A percentile compares a stretch with the other conserved stretches of the same genome.
Evolutionary conservation across 2,113 vertebrate species (phyloP).

Genomic region (Corythaeola cristata): DNA sequence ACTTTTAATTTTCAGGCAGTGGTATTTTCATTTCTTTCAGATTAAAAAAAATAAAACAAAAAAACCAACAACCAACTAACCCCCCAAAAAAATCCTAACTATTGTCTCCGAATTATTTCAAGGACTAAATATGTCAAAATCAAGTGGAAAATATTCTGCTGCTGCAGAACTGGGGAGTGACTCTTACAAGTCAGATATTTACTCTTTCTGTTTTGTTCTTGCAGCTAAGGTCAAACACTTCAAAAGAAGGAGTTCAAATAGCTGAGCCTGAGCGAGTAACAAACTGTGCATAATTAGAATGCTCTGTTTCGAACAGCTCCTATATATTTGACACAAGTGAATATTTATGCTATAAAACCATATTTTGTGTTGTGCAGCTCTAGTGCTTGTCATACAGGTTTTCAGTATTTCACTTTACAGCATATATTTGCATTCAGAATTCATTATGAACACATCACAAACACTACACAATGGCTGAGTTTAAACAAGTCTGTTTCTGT

Average conservation of each 20-base stretch:
- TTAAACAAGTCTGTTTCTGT: conserved; percentile 63
- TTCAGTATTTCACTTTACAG: conserved; percentile 50
- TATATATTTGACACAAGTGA: conserved; percentile 37
- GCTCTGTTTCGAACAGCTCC: conserved; percentile 30
- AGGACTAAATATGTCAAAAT: neutral
- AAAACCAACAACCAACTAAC: neutral
- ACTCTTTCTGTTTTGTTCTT: neutral
- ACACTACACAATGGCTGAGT: conserved; percentile 50
- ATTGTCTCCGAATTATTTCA: neutral
- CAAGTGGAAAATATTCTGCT: neutral
- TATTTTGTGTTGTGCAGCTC: conserved; percentile 55
- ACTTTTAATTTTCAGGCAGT: neutral
- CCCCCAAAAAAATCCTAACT: neutral
- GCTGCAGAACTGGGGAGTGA: neutral
- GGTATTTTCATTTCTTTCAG: neutral
- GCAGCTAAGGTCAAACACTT: conserved; percentile 27
- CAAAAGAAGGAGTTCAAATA: conserved; percentile 20
- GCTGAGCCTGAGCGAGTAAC: conserved; percentile 19
- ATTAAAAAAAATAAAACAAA: neutral
- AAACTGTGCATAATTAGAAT: conserved; percentile 50
- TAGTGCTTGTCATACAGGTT: conserved; percentile 54
- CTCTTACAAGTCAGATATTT: neutral
- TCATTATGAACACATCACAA: conserved; percentile 58
- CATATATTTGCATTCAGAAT: conserved; percentile 54
- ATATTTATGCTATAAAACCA: conserved; percentile 51